These are phyloP conservation scores for Atherinosoma microstoma DNA, from an alignment of 2,797 vertebrate species.

Conservation along the genomic window DNA sequence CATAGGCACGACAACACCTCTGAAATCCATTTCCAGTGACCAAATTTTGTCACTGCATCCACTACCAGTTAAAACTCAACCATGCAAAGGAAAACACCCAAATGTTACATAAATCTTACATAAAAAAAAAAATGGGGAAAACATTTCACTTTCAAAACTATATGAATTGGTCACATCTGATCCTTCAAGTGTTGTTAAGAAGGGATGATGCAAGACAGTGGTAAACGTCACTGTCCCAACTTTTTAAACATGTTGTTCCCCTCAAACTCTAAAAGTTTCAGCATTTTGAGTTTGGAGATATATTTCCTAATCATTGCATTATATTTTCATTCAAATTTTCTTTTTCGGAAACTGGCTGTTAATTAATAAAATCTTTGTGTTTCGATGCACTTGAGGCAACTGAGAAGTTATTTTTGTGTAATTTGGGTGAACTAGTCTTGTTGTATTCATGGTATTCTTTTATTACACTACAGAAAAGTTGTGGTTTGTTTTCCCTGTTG, in stretches of 20 bases:
- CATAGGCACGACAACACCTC: background rate
- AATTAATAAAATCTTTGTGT: background rate
- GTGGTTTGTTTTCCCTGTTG: constrained; percentile 3
- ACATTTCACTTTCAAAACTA: too few species aligned
- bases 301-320: background rate
- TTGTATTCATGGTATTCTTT: constrained; percentile 8
- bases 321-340: background rate
- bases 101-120: too few species aligned
- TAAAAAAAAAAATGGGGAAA: too few species aligned
- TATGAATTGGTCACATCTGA: too few species aligned
- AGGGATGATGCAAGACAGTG: too few species aligned
- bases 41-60: too few species aligned
- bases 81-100: too few species aligned
- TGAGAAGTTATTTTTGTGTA: background rate
- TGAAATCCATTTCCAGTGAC: too few species aligned
- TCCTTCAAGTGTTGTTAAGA: too few species aligned
- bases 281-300: background rate
- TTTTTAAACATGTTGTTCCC: background rate
- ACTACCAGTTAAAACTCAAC: too few species aligned
- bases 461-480: background rate
- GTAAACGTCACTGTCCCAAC: too few species aligned
- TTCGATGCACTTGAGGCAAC: background rate
- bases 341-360: background rate
- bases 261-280: background rate
- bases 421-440: constrained; percentile 3